These are phyloP conservation scores for Irena cyanogastra DNA, from an alignment of 2,113 vertebrate species.

Conservation along the genomic window DNA sequence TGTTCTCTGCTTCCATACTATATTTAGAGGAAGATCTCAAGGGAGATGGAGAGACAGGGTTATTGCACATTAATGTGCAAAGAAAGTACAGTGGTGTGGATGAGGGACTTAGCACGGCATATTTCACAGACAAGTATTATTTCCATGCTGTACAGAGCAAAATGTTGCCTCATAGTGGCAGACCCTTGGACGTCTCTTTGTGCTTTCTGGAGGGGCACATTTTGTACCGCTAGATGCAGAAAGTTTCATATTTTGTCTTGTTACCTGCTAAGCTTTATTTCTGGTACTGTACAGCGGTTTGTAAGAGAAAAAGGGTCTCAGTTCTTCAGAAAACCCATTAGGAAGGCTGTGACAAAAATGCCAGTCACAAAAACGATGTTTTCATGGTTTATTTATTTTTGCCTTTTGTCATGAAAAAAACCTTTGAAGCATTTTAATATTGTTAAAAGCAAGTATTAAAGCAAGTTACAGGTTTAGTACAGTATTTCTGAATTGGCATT, in stretches of 20 bases:
- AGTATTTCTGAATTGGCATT: neutral
- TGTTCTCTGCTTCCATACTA: neutral
- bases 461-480: neutral
- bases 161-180: neutral
- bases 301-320: neutral
- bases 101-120: neutral
- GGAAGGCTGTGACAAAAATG: neutral
- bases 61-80: neutral
- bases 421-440: neutral
- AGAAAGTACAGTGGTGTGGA: neutral
- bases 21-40: neutral
- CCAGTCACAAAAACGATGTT: neutral
- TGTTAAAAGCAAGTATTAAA: neutral
- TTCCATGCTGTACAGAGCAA: neutral
- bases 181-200: neutral
- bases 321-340: neutral
- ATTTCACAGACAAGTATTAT: neutral
- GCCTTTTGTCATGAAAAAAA: neutral
- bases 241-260: neutral
- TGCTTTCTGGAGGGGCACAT: neutral
- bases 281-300: neutral
- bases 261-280: neutral
- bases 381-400: neutral
- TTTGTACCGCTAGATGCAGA: neutral
- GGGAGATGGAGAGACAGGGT: neutral